A percentile compares a stretch with the other conserved stretches of the same genome.
Evolutionary conservation across 2,113 vertebrate genomes (phyloP).

Genomic region (Jacana jacana): DNA sequence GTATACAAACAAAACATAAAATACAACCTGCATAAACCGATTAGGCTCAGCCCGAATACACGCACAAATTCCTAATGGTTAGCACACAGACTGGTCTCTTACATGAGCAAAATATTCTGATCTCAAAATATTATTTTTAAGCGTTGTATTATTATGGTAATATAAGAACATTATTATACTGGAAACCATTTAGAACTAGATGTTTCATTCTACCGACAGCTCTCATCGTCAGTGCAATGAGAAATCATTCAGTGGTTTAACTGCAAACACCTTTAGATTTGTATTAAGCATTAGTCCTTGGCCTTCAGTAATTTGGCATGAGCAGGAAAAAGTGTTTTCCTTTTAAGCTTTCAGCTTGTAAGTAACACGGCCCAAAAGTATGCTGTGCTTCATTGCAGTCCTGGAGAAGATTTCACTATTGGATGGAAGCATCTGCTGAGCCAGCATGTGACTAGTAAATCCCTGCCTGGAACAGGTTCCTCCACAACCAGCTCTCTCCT

Average conservation of each 20-base stretch:
- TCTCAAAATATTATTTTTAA: not conserved
- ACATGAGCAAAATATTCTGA: not conserved
- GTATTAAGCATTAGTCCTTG: not conserved
- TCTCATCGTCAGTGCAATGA: not conserved
- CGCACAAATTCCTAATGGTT: not conserved
- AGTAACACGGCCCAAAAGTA: not conserved
- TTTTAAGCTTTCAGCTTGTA: not conserved
- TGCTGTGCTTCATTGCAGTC: not conserved
- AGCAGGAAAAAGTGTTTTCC: not conserved
- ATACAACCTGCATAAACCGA: not conserved
- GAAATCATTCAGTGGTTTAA: not conserved
- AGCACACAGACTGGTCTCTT: not conserved
- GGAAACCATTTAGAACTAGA: not conserved
- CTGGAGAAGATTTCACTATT: not conserved
- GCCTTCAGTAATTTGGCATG: not conserved
- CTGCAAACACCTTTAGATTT: not conserved
- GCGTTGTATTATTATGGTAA: not conserved
- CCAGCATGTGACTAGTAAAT: not conserved
- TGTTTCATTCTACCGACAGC: not conserved
- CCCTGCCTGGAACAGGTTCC: not conserved
- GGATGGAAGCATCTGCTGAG: not conserved
- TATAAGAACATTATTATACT: not conserved
- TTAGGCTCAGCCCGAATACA: not conserved
- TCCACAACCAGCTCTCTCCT: not conserved
- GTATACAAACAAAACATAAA: not conserved